A percentile compares a stretch with the other conserved stretches of the same genome.
Conservation (phyloP, 2,113 vertebrate species). For the Ailurus styani region DNA sequence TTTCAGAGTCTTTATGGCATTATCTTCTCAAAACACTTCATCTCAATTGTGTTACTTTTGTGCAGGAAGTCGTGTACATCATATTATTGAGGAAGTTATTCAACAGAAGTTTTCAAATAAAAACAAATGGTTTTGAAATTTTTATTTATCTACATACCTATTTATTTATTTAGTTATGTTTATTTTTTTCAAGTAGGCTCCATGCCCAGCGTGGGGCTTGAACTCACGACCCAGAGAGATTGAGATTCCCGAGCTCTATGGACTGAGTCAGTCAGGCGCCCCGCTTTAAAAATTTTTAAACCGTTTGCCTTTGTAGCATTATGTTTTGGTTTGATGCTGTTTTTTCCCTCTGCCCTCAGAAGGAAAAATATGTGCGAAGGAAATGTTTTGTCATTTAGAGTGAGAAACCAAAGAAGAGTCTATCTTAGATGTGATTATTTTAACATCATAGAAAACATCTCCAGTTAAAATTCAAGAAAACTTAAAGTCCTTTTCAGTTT, state of each 20-base stretch:
- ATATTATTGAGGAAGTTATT: neutral
- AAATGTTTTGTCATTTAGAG: neutral
- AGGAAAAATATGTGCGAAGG: neutral
- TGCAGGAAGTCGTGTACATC: neutral
- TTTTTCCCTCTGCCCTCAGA: neutral
- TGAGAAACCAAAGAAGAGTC: neutral
- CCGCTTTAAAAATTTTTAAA: neutral
- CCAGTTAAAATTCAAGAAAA: neutral
- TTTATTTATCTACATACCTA: neutral
- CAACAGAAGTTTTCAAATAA: conserved; percentile 20
- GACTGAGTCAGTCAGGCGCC: neutral
- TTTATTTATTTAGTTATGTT: neutral
- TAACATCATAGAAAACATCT: conserved; percentile 14
- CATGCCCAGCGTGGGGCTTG: neutral
- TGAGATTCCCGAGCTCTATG: neutral
- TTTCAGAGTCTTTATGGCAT: neutral
- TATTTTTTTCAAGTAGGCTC: neutral
- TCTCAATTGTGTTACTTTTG: neutral
- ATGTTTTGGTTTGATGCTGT: neutral
- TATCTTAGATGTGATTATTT: neutral
- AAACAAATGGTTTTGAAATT: neutral
- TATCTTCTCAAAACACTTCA: neutral
- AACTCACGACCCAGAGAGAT: neutral
- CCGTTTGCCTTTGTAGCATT: conserved; percentile 17
- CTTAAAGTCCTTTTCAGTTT: neutral